Evolutionary conservation across 2,888 invertebrate genomes (phyloP), one percentile per base, ranked within the genome.

Genomic region (Hartigia nigra): DNA sequence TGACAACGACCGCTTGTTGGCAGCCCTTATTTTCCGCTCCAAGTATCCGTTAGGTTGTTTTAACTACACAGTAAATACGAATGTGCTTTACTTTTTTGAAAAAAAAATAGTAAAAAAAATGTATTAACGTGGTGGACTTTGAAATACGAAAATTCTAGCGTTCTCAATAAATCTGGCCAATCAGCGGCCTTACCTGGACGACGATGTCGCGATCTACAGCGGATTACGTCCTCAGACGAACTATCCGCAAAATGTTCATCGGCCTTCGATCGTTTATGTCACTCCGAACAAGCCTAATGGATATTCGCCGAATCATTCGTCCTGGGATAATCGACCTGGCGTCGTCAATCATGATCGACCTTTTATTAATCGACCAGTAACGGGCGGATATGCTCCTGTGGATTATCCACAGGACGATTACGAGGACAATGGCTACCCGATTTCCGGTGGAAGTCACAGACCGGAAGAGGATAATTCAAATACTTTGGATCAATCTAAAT

Each of bases 131-230:
- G 76, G 9, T 34, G n/a, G 39, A 14, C 14, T 1, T 39, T 39
- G 14, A 14, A 39, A 35, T 23, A 39, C 14, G 32, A 76, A 83
- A 83, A 82, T 85, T 86, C 79, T 88, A 90, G 90, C 89, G 79
- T 88, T 90, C 80, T 86, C 90, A 84, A 82, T 91, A 86, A 90
- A 90, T 85, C 85, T 90, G 87, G 90, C 86, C 79, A 89, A 91
- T 83, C 90, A 90, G 82, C 88, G 87, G 82, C 90, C 91, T 31
- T 91, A 88, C 89, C 92, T 90, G 92, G 95, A 84, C 89, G 92
- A 93, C 72, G 94, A 93, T 82, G 92, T 91, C 75, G 87, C 86
- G 79, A 88, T 91, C 81, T 90, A 90, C 85, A 87, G 92, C 81
- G 84, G 86, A 4, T 74, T 75, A 34, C 76, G 76, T 14, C 80